Conservation (phyloP, 2,113 vertebrate genomes). For the Tachysurus fulvidraco region DNA sequence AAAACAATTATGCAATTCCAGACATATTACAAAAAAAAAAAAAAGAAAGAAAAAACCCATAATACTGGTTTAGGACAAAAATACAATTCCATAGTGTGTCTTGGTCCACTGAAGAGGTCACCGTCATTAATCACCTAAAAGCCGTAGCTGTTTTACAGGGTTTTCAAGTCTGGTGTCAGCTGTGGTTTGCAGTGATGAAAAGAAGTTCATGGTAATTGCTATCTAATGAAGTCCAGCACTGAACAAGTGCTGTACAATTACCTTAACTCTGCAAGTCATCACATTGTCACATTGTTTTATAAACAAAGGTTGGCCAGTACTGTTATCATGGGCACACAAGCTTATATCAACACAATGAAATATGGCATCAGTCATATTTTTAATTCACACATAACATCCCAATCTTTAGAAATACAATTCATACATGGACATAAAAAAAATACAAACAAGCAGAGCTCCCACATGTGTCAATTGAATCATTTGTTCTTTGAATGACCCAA, state of each 20-base stretch:
- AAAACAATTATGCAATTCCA: constrained; percentile 50
- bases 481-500: not conserved
- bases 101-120: not conserved
- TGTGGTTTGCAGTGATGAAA: constrained; percentile 46
- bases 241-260: constrained; percentile 13
- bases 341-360: constrained; percentile 18
- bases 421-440: constrained; percentile 34
- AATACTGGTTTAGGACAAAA: constrained; percentile 59
- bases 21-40: constrained; percentile 59
- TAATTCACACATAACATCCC: constrained; percentile 11
- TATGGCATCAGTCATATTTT: constrained; percentile 1
- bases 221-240: constrained; percentile 36
- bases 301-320: constrained; percentile 41
- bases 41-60: constrained; percentile 16
- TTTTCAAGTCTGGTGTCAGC: constrained; percentile 4
- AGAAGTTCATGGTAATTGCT: constrained; percentile 14
- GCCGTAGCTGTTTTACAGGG: not conserved
- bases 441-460: constrained; percentile 34
- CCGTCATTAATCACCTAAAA: constrained; percentile 9
- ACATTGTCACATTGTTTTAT: constrained; percentile 59
- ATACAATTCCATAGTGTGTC: constrained; percentile 21
- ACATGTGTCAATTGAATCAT: constrained; percentile 31
- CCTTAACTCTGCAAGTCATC: constrained; percentile 46
- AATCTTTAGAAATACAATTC: constrained; percentile 44
- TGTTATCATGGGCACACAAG: constrained; percentile 39